A percentile compares a stretch with the other conserved stretches of the same genome.
Evolutionary conservation across 2,797 vertebrate species (phyloP).

Genomic region (Galago senegalensis): DNA sequence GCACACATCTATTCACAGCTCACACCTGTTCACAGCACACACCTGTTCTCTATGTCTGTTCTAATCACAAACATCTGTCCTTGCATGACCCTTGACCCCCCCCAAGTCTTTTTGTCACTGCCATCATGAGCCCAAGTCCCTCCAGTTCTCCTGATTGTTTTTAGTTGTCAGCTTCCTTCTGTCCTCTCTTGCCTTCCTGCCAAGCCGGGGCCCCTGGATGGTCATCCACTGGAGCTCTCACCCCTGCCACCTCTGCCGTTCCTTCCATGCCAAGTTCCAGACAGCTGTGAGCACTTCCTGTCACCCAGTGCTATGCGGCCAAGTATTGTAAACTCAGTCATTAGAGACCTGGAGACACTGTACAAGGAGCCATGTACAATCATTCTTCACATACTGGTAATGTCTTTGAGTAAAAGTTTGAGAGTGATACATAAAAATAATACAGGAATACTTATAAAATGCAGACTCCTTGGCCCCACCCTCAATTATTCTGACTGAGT

Average conservation of each 20-base stretch:
- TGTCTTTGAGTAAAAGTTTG: neutral
- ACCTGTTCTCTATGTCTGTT: neutral
- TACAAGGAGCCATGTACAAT: neutral
- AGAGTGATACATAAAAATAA: neutral
- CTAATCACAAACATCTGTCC: neutral
- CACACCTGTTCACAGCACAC: neutral
- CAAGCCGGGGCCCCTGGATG: neutral
- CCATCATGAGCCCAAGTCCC: neutral
- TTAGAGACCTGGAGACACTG: neutral
- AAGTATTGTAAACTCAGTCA: neutral
- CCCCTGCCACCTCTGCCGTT: neutral
- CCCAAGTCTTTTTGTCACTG: neutral
- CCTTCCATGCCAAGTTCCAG: neutral
- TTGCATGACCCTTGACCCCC: neutral
- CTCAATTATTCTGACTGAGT: conserved; percentile 9
- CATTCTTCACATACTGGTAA: neutral
- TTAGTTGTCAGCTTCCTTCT: neutral
- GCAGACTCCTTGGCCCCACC: neutral
- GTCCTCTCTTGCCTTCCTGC: neutral
- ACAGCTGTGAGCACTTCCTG: neutral
- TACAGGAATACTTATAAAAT: neutral
- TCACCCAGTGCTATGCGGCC: neutral
- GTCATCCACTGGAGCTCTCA: neutral
- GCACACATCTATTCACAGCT: too few relatives aligned
- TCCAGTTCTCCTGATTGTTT: neutral